Conservation (phyloP, 2,888 invertebrate genomes). For the Gymnosoma rotundatum region DNA sequence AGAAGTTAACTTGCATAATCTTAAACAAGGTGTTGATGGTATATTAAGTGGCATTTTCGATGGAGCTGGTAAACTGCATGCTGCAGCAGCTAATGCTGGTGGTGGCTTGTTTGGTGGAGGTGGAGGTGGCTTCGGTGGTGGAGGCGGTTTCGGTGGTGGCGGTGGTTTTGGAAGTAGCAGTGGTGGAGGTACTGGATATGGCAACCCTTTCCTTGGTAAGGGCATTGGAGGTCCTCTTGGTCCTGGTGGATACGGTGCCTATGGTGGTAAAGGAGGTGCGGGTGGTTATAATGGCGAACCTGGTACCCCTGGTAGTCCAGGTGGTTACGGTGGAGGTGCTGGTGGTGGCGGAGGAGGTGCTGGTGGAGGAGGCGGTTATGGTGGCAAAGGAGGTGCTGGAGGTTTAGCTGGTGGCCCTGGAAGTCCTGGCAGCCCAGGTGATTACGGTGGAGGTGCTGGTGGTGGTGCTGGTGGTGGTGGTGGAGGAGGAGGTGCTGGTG, state of each 20-base stretch:
- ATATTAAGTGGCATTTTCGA: slow-evolving; percentile 69
- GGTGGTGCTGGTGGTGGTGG: slow-evolving; percentile 4
- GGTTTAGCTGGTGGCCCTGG: slow-evolving; percentile 29
- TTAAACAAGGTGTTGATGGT: slow-evolving; percentile 66
- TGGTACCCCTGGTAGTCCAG: neutral
- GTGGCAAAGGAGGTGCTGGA: slow-evolving; percentile 9
- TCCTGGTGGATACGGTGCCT: slow-evolving; percentile 87
- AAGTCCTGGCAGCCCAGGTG: neutral
- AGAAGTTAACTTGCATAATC: slow-evolving; percentile 57
- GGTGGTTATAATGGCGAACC: neutral
- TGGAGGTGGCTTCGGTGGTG: slow-evolving; percentile 40
- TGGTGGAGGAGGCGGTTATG: slow-evolving; percentile 2
- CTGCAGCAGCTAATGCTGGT: slow-evolving; percentile 32
- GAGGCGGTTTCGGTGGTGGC: slow-evolving; percentile 11
- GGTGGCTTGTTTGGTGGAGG: slow-evolving; percentile 37
- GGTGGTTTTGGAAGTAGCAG: slow-evolving; percentile 1
- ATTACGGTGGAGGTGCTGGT: slow-evolving; percentile 32
- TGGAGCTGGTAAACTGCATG: slow-evolving; percentile 66
- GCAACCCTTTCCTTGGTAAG: slow-evolving; percentile 37
- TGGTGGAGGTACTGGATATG: neutral
- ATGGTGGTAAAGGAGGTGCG: slow-evolving; percentile 82
- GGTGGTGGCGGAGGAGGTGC: neutral
- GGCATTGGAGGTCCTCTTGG: neutral
- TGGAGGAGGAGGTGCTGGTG: neutral
- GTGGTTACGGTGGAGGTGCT: slow-evolving; percentile 36